phyloP scores from a whole-genome alignment of 1,140 invertebrate species.

The Lepidurus packardi region DNA sequence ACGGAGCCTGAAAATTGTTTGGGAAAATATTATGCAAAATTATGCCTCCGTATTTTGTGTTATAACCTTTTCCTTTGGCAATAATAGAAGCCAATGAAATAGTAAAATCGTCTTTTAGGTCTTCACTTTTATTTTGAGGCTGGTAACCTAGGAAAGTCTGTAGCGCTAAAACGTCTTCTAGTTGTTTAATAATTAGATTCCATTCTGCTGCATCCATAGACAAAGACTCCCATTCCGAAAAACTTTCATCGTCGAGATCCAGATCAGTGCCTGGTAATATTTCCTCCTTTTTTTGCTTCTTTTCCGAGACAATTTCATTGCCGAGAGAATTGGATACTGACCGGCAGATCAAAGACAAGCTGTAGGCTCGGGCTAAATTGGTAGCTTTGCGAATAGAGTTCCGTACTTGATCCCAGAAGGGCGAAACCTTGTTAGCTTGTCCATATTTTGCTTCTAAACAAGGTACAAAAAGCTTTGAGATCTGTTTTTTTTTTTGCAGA shows the following conservation, averaged over 20 bases:
- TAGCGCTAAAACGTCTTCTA: conserved; percentile 79
- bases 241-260: conserved; percentile 35
- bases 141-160: conserved; percentile 47
- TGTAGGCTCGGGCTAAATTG: conserved; percentile 63
- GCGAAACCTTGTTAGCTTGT: conserved; percentile 43
- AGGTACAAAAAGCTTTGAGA: not conserved
- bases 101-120: conserved; percentile 49
- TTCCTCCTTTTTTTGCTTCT: conserved; percentile 48
- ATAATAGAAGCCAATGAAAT: conserved; percentile 68
- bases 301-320: conserved; percentile 44
- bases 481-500: not conserved
- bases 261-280: conserved; percentile 36
- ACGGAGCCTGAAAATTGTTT: conserved; percentile 55
- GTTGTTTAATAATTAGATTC: conserved; percentile 74
- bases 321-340: conserved; percentile 55
- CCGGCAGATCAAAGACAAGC: conserved; percentile 68
- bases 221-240: conserved; percentile 70
- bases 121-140: conserved; percentile 57
- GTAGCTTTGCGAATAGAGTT: conserved; percentile 60
- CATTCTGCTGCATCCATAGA: conserved; percentile 78
- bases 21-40: conserved; percentile 11
- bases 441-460: not conserved
- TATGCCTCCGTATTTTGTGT: conserved; percentile 20
- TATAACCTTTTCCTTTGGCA: conserved; percentile 65
- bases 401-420: conserved; percentile 69